Base-by-base conservation (phyloP, 2,113 vertebrate species). In the Mola mola region DNA sequence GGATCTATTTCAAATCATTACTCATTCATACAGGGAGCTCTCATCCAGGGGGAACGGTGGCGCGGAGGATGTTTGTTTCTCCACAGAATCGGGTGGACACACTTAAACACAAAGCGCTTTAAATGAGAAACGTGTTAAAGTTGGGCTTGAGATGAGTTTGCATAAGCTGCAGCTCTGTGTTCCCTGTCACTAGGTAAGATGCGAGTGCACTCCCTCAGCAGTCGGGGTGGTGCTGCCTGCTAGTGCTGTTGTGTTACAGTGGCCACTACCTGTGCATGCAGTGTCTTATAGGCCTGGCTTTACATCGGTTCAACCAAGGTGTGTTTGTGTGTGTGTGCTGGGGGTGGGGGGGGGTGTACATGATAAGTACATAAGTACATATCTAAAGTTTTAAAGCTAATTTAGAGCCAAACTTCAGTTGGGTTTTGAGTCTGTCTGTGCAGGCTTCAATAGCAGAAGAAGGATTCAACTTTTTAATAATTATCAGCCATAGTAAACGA, bases 161-260 rank as follows among this genome's bases (percentile, higher is more conserved):
- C 61, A 71, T 60, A 48, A 44, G n/a, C 19, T 43, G 6, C 74
- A 51, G 49, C 31, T 78, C 19, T 59, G 71, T 46, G 63, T 52
- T 72, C 66, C 40, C 83, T 89, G 81, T 89, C 87, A 85, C 85
- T 89, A 85, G 87, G 87, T 89, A 89, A 65, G 85, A 89, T 87
- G 75, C 71, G 81, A 79, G 86, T 83, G 63, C 79, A 80, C 86
- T 87, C 86, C 78, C 82, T 67, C 20, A 72, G 83, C 79, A 67
- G 72, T 79, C 62, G 74, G 77, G 87, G 75, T 78, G 87, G 78
- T 82, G 82, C 84, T 87, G 77, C 64, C 76, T 82, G 82, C 80
- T 66, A 58, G 29, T 84, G 82, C 80, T 84, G 75, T 68, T 86
- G 81, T 83, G 81, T 61, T 84, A 72, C 81, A 88, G 83, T 84